These are phyloP conservation scores for Gasterosteus aculeatus DNA, from an alignment of 2,113 vertebrate species.

Conservation along the genomic window DNA sequence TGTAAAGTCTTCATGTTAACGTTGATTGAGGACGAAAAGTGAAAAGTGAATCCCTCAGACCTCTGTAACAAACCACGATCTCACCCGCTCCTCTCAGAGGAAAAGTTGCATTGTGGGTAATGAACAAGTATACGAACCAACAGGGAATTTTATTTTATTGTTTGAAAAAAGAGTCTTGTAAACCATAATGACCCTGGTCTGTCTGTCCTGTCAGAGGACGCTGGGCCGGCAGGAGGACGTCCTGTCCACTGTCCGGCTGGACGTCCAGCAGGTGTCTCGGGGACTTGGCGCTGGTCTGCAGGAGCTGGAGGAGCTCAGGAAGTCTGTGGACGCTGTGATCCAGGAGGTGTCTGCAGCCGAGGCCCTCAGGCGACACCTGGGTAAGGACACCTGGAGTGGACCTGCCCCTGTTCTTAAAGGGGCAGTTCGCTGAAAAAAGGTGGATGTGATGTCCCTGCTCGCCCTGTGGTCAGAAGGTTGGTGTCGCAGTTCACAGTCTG, in stretches of 20 bases:
- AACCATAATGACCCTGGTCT: neutral
- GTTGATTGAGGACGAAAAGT: too few species aligned
- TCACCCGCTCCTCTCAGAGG: too few species aligned
- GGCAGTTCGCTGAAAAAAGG: neutral
- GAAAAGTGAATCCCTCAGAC: too few species aligned
- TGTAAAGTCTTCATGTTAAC: too few species aligned
- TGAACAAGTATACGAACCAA: too few species aligned
- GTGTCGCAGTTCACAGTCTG: neutral
- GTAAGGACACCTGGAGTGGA: constrained; percentile 25
- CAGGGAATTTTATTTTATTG: too few species aligned
- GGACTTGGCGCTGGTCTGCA: constrained; percentile 26
- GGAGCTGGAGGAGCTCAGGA: constrained; percentile 49
- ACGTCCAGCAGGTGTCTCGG: constrained; percentile 39
- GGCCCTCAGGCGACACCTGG: constrained; percentile 50
- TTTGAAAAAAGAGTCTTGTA: too few species aligned
- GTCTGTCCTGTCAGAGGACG: constrained; percentile 37
- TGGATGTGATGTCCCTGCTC: neutral
- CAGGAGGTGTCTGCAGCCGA: constrained; percentile 45
- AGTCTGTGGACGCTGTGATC: constrained; percentile 41
- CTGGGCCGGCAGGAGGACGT: constrained; percentile 41
- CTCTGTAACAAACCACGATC: too few species aligned
- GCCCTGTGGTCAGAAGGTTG: neutral
- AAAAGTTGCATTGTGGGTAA: too few species aligned
- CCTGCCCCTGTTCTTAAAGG: neutral
- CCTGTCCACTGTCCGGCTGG: constrained; percentile 47